Evolutionary conservation across 2,113 vertebrate species (phyloP).

Genomic region (Nannospalax galili): DNA sequence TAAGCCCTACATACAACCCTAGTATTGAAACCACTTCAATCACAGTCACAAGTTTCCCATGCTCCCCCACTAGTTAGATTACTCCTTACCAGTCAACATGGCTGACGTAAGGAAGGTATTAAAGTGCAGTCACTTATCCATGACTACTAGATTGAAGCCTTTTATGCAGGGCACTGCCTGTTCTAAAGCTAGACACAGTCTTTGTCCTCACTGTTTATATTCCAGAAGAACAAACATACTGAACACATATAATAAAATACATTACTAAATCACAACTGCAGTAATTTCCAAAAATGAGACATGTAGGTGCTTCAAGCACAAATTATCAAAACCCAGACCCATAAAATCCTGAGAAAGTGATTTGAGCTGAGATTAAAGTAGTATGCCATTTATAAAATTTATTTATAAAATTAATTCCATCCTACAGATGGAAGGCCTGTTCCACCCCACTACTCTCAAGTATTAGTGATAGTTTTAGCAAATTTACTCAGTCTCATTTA

Average conservation of each 20-base stretch:
- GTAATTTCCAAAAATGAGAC: neutral
- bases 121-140: neutral
- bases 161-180: neutral
- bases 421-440: neutral
- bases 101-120: neutral
- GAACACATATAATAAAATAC: neutral
- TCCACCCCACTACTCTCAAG: neutral
- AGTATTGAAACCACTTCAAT: neutral
- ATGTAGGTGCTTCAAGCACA: neutral
- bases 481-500: neutral
- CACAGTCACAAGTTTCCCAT: neutral
- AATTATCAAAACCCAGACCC: conserved; percentile 7
- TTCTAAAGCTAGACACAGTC: neutral
- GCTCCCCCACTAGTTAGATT: neutral
- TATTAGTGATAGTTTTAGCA: neutral
- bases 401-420: neutral
- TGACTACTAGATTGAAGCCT: neutral
- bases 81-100: neutral
- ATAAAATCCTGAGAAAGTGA: neutral
- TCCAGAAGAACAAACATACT: neutral
- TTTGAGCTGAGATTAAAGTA: neutral
- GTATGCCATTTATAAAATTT: neutral
- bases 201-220: neutral
- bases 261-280: neutral
- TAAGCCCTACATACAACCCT: neutral